phyloP scores from a whole-genome alignment of 2,888 invertebrate genomes.

The Pachymerium ferrugineum region DNA sequence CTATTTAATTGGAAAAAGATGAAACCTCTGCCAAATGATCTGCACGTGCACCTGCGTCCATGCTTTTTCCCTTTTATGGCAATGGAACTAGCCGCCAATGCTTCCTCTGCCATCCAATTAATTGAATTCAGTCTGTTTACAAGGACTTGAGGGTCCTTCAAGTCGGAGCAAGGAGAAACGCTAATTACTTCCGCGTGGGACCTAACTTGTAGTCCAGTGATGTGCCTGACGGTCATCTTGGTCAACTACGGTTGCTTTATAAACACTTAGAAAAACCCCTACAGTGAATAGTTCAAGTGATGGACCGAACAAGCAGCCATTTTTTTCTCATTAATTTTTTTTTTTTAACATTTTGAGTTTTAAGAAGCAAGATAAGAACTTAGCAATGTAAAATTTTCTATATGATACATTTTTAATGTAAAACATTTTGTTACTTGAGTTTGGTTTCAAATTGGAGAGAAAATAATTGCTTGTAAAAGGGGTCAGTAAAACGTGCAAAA shows the following conservation, averaged over 20 bases:
- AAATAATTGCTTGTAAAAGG: too few species aligned
- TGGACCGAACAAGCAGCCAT: too few species aligned
- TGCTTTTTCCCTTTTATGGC: neutral
- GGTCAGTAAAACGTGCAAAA: too few species aligned
- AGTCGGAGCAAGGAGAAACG: neutral
- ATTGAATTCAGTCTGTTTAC: constrained; percentile 4
- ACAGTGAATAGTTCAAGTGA: too few species aligned
- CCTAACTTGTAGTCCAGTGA: neutral
- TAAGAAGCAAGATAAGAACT: too few species aligned
- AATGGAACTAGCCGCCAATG: neutral
- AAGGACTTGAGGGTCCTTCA: neutral
- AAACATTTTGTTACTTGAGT: too few species aligned
- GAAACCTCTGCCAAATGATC: constrained; percentile 8
- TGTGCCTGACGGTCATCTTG: neutral
- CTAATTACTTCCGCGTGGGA: constrained; percentile 4
- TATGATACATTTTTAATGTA: too few species aligned
- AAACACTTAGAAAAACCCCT: neutral
- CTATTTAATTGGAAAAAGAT: constrained; percentile 13
- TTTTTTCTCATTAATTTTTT: too few species aligned
- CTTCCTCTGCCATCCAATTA: constrained; percentile 3
- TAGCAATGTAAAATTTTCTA: too few species aligned
- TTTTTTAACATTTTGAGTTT: too few species aligned
- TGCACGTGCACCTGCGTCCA: neutral
- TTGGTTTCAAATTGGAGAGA: too few species aligned
- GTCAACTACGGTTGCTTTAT: neutral